Evolutionary conservation across 2,888 invertebrate species (phyloP), one percentile per base, ranked within the genome.

Genomic region (Hydrotaea cyrtoneurina): DNA sequence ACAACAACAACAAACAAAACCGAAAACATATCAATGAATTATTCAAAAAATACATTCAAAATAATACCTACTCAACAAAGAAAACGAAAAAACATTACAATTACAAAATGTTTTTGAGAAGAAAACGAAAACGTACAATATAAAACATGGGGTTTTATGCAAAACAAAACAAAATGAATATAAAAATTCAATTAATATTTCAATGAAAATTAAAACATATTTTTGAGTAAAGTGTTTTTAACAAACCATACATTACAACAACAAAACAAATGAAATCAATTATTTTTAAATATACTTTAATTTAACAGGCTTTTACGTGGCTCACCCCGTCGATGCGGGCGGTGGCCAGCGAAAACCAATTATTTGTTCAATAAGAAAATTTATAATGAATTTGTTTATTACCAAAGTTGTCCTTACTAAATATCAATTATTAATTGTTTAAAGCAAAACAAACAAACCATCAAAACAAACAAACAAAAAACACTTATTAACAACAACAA

Each of bases 401-500:
- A 91, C 92, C 91, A 91, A 91, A 91, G 92, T 92, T 91, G 91
- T 91, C 91, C 90, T 91, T 91, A 91, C 88, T 90, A 89, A 90
- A 89, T 88, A 87, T 87, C 86, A 86, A 87, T 87, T 81, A 83
- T 73, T 77, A 80, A 86, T 85, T 84, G 74, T 82, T 85, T 83
- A 85, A 83, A 81, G 83, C 74, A 85, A 84, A 83, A 82, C 82
- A 80, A 82, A 77, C 72, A 83, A 82, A 81, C 72, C 75, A 71
- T 46, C 23, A 23, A 69, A 66, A 43, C 36, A 62, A 43, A 71
- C 74, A 55, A 17, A 71, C 62, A 50, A 84, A 64, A 82, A 80
- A 73, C 82, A 81, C 66, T 74, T 74, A 73, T 59, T 57, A 46
- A 78, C 62, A 72, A 74, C 75, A 31, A 7, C 2, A 43, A 76